A percentile compares a stretch with the other conserved stretches of the same genome.
Evolutionary conservation across 2,888 invertebrate genomes (phyloP).

Genomic region (Coecobrya sp.): DNA sequence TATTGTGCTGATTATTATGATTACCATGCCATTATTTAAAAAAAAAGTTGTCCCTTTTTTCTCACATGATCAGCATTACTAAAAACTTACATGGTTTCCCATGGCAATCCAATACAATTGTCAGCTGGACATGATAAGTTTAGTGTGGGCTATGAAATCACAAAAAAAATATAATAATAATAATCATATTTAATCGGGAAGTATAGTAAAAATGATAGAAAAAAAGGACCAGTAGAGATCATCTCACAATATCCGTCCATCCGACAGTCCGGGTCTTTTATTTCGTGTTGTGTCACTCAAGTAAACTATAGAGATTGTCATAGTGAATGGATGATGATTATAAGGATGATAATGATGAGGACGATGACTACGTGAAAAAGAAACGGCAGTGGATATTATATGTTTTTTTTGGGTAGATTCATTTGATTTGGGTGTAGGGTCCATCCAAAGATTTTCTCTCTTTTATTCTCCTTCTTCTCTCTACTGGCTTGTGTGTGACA

Average conservation of each 20-base stretch:
- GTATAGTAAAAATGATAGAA: background rate
- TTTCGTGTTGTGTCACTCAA: background rate
- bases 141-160: background rate
- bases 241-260: slow-evolving; percentile 1
- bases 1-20: background rate
- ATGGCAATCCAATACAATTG: slow-evolving; percentile 11
- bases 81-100: background rate
- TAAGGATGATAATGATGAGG: background rate
- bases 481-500: background rate
- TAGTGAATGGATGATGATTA: slow-evolving; percentile 33
- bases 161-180: background rate
- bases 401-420: background rate
- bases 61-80: background rate
- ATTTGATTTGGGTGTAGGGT: background rate
- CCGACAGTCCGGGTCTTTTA: slow-evolving; percentile 14
- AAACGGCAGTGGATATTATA: background rate
- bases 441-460: background rate
- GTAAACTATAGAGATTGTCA: background rate
- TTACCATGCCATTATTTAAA: too few species aligned
- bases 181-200: slow-evolving; percentile 41
- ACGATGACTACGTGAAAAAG: slow-evolving; percentile 32
- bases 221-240: background rate
- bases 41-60: slow-evolving; percentile 27
- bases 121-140: slow-evolving; percentile 26
- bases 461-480: background rate